Evolutionary conservation across 2,113 vertebrate species (phyloP), one percentile per base, ranked within the genome.

Genomic region (Prunella himalayana): DNA sequence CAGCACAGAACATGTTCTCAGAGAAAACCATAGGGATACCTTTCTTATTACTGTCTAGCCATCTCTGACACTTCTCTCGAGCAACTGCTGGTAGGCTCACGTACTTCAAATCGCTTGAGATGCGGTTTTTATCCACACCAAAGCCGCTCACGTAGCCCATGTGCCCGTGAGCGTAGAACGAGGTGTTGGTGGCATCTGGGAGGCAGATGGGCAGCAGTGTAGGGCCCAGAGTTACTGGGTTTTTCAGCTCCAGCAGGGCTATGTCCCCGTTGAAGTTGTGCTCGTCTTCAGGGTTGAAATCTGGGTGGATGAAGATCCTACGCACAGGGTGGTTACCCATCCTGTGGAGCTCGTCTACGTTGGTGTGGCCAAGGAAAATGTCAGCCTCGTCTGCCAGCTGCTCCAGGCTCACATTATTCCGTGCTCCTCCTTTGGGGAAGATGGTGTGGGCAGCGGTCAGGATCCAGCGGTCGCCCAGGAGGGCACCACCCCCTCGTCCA

Each of bases 391-490:
- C 64, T 53, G 72, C 44, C 7, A 97, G 56, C 47, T 64, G 19
- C 3, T 92, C 82, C 51, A 86, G 90, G 53, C 50, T 90, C 23
- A 44, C 33, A 1, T 13, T 81, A 5, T 21, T 41, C n/a, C 86
- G 7, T 14, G 2, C 47, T 35, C 22, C 47, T 22, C 81, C 90
- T 47, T 91, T 50, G 25, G 75, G 86, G 7, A 97, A 68, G 41
- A 99, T 94, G 23, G 98, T 98, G 57, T 99, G 99, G 53, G 99
- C 99, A 2, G 99, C 99, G 0, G 99, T 99, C 65, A 99, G 94
- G 66, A 99, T 98, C 99, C 99, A 99, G 27, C 95, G 98, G 76
- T 99, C 98, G 0, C 97, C 98, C 82, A 99, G 98, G 51, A 99
- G 97, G 1, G 98, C 98, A 1, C 99, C 99, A 6, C 98, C 99